Percentiles rank a stretch among this genome's conserved stretches.
Evolutionary conservation across 2,888 invertebrate species (phyloP).

Genomic region (Eudasyphora cyanicolor): DNA sequence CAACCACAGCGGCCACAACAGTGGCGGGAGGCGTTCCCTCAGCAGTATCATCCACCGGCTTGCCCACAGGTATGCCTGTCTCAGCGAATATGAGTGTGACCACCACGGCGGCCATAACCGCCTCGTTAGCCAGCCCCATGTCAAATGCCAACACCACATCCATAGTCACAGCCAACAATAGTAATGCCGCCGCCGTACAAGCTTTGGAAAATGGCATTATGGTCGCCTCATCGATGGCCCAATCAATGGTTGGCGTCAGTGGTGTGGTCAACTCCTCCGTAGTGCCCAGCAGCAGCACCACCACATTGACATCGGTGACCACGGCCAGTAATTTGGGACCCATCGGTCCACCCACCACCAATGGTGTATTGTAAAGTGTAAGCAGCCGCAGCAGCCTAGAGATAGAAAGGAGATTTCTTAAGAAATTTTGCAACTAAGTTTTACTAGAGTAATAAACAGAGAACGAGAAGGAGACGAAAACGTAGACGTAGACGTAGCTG

Average conservation of each 20-base stretch:
- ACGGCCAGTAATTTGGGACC: constrained; percentile 76
- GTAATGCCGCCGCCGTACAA: constrained; percentile 27
- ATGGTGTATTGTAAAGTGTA: constrained; percentile 77
- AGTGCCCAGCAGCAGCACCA: constrained; percentile 63
- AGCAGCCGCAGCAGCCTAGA: constrained; percentile 20
- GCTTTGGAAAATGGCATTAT: constrained; percentile 66
- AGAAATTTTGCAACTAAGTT: constrained; percentile 34
- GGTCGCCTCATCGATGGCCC: constrained; percentile 64
- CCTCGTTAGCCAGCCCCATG: constrained; percentile 48
- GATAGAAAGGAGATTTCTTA: constrained; percentile 30
- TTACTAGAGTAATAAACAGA: constrained; percentile 46
- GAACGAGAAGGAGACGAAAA: too few relatives aligned
- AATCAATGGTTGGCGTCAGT: constrained; percentile 63
- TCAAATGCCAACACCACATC: constrained; percentile 36
- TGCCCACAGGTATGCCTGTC: constrained; percentile 52
- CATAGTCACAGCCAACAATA: constrained; percentile 34
- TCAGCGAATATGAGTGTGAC: constrained; percentile 52
- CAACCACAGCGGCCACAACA: constrained; percentile 72
- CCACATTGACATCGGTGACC: constrained; percentile 68
- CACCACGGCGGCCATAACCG: constrained; percentile 59
- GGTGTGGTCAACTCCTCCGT: constrained; percentile 72
- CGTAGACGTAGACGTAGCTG: too few relatives aligned
- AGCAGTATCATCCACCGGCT: constrained; percentile 43
- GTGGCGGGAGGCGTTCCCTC: constrained; percentile 34
- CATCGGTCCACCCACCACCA: constrained; percentile 79